Conservation (phyloP, 1,140 invertebrate genomes). For the Sarcophaga peregrina region DNA sequence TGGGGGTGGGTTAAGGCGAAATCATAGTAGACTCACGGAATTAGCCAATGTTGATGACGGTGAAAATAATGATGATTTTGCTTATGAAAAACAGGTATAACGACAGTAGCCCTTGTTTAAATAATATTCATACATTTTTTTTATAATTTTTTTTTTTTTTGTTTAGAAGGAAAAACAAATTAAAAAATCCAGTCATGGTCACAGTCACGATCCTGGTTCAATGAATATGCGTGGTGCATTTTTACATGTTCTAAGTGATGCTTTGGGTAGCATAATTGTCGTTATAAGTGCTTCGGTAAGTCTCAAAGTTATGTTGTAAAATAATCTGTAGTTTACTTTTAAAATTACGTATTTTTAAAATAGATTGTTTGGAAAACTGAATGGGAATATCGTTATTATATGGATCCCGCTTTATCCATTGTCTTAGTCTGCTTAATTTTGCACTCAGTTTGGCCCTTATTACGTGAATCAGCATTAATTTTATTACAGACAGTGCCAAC, state of each 20-base stretch:
- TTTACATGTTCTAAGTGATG: constrained; percentile 96
- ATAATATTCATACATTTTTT: constrained; percentile 13
- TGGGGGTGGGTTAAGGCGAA: constrained; percentile 75
- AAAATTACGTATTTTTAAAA: background rate
- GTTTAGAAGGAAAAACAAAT: constrained; percentile 56
- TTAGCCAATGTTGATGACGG: constrained; percentile 78
- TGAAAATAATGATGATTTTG: constrained; percentile 76
- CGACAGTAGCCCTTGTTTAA: background rate
- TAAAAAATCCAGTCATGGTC: constrained; percentile 68
- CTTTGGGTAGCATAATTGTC: constrained; percentile 95
- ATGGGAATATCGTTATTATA: constrained; percentile 85
- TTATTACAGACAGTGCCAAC: constrained; percentile 92
- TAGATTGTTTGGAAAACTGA: constrained; percentile 86
- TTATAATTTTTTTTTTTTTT: constrained; percentile 25
- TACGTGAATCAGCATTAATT: constrained; percentile 89
- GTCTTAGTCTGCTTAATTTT: constrained; percentile 84
- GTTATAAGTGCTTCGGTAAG: constrained; percentile 86
- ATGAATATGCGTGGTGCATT: constrained; percentile 99
- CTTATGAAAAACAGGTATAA: constrained; percentile 57
- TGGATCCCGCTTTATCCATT: constrained; percentile 93
- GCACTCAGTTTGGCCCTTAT: constrained; percentile 85
- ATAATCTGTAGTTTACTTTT: background rate
- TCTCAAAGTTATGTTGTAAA: background rate
- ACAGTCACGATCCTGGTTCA: constrained; percentile 77
- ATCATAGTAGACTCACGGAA: constrained; percentile 65